Conservation (phyloP, 2,797 vertebrate genomes). For the Anas capensis region DNA sequence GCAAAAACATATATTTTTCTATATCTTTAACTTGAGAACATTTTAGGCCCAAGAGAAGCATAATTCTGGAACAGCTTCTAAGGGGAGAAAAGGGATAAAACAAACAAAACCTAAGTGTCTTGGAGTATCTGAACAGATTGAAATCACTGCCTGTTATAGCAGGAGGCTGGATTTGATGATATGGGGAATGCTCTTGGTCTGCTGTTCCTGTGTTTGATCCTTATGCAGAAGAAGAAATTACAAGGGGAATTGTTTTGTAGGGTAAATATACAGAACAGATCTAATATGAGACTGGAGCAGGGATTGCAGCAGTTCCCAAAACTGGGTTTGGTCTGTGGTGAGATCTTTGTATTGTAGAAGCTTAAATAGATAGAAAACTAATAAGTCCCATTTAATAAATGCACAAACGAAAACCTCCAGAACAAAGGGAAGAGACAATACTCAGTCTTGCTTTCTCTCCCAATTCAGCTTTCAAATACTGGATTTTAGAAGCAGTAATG, state of each 20-base stretch:
- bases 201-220: background rate
- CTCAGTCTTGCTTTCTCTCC: background rate
- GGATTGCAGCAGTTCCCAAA: background rate
- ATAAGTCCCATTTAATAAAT: background rate
- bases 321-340: background rate
- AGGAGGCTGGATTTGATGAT: background rate
- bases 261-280: background rate
- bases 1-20: background rate
- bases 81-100: background rate
- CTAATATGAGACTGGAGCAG: background rate
- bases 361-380: background rate
- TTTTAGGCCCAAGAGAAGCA: background rate
- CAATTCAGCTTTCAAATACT: background rate
- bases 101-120: background rate
- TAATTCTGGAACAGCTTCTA: background rate
- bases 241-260: background rate
- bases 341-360: background rate
- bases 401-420: background rate
- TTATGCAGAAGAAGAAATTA: background rate
- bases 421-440: background rate
- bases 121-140: background rate
- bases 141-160: background rate
- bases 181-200: background rate
- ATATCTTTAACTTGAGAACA: background rate
- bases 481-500: background rate